phyloP scores from a whole-genome alignment of 2,113 vertebrate genomes.

The Pseudois nayaur region DNA sequence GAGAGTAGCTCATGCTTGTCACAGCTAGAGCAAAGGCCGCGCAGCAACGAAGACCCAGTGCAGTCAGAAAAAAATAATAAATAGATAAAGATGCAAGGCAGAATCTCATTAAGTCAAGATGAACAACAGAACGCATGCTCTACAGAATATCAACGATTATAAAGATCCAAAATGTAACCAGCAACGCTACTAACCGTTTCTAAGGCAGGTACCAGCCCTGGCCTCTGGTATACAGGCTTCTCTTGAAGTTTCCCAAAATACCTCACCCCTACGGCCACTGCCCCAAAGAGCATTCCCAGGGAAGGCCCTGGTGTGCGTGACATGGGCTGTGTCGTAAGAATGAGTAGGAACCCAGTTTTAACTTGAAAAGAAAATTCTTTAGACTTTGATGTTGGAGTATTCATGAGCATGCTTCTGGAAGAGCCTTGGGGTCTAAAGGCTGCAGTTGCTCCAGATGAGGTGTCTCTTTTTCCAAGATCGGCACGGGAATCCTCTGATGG shows the following conservation, averaged over 20 bases:
- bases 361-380: not conserved
- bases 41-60: not conserved
- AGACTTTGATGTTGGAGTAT: not conserved
- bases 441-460: not conserved
- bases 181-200: accelerated
- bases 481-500: not conserved
- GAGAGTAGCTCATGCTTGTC: not conserved
- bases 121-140: not conserved
- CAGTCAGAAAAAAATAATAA: not conserved
- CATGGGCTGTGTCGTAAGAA: not conserved
- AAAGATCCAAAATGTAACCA: not conserved
- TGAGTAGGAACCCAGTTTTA: not conserved
- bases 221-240: not conserved
- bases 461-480: not conserved
- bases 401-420: not conserved
- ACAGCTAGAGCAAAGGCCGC: not conserved
- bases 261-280: not conserved
- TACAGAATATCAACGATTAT: not conserved
- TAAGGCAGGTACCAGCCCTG: not conserved
- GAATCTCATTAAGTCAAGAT: not conserved
- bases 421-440: not conserved
- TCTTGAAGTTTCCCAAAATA: not conserved
- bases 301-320: not conserved
- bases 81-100: not conserved
- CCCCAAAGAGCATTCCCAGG: not conserved